Conservation (phyloP, 64 coral and sea anemone genomes). For the Porites australiensis region DNA sequence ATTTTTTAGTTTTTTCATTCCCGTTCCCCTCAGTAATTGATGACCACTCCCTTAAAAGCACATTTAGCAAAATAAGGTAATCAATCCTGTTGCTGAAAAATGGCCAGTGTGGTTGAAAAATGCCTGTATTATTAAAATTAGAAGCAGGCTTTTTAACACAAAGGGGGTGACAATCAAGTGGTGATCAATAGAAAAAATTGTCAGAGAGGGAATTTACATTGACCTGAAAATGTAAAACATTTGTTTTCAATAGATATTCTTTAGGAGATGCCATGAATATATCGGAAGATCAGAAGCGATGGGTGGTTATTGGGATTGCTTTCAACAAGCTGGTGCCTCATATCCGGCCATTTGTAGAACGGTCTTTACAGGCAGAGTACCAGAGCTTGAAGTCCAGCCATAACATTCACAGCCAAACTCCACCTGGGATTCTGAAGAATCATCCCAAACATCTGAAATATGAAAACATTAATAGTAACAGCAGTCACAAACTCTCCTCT, state of each 20-base stretch:
- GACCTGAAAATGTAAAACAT: background rate
- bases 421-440: conserved; percentile 14
- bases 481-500: background rate
- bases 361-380: conserved; percentile 21
- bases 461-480: conserved; percentile 34
- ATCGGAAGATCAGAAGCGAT: conserved; percentile 52
- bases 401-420: conserved; percentile 29
- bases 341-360: conserved; percentile 29
- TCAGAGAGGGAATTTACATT: too few species aligned
- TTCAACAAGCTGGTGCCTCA: conserved; percentile 19
- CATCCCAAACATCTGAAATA: conserved; percentile 31
- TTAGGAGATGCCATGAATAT: conserved; percentile 7
- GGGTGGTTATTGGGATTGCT: conserved; percentile 23
- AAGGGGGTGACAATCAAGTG: too few species aligned
- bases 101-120: too few species aligned
- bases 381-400: background rate
- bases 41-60: too few species aligned
- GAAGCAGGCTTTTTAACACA: too few species aligned
- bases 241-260: background rate
- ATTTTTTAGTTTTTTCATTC: too few species aligned
- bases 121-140: too few species aligned
- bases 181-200: too few species aligned
- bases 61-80: too few species aligned
- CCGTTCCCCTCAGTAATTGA: too few species aligned
- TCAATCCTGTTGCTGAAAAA: too few species aligned